Base-by-base conservation (phyloP, 2,888 invertebrate species). In the Agonopterix heracliana region DNA sequence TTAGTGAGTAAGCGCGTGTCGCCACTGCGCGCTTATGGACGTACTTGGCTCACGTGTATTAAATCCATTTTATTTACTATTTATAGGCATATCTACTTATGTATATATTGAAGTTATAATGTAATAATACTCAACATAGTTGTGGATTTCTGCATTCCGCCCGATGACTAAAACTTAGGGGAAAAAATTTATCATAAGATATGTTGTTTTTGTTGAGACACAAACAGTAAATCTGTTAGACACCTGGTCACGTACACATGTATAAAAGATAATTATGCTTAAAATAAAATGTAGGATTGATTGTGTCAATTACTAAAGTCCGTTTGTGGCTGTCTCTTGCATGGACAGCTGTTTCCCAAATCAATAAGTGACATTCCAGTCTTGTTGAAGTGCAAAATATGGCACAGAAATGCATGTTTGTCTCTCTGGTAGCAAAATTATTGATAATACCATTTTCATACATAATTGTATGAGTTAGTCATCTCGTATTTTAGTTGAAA, bases 61-160 rank as follows among this genome's bases (percentile, higher is more conserved):
- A 67, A 75, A 79, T 80, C 74, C 74, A 74, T 81, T 74, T 78
- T 77, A 74, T 80, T 81, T 78, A 78, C 71, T 80, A 71, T 76
- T 73, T 75, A 72, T 80, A 83, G 77, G 71, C 74, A 68, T 80
- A 76, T 83, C 75, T 85, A 85, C 81, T 81, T 86, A 82, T 86
- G 83, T 87, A 86, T 86, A 84, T 88, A 86, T 86, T 81, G 84
- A 82, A 65, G 52, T 59, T 60, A 57, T 68, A 60, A 77, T 71
- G 66, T 82, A 74, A 78, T 78, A 84, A 86, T 85, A 87, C 85
- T 87, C 86, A 86, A 86, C 86, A 81, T 87, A 86, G 87, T 89
- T 89, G 88, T 88, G 89, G 89, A 87, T 87, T 84, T 87, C 85
- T 86, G 89, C 89, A 89, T 89, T 89, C 89, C 89, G 87, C 88